A percentile compares a stretch with the other conserved stretches of the same genome.
phyloP scores from a whole-genome alignment of 1,140 invertebrate species.

The Ectropis grisescens region DNA sequence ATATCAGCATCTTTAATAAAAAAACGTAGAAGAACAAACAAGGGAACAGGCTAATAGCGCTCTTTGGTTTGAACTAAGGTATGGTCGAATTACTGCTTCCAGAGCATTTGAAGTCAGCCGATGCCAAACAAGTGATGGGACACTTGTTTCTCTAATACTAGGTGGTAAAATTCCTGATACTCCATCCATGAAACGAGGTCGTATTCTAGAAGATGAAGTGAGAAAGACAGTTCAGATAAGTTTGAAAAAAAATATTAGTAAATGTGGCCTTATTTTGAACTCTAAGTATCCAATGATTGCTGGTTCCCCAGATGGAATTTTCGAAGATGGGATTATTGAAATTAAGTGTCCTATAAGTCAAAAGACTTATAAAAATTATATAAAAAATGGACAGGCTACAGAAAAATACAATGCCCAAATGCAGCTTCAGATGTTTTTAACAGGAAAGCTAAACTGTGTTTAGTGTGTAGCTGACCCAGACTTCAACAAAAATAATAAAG shows the following conservation, averaged over 20 bases:
- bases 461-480: conserved; percentile 31
- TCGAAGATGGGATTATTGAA: conserved; percentile 7
- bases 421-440: conserved; percentile 31
- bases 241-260: conserved; percentile 10
- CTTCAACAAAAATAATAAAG: conserved; percentile 22
- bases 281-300: conserved; percentile 2
- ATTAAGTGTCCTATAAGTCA: conserved; percentile 27
- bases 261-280: conserved; percentile 2
- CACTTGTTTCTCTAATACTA: conserved; percentile 21
- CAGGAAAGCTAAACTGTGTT: conserved; percentile 16
- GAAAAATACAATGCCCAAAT: conserved; percentile 28
- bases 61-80: conserved; percentile 4
- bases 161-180: conserved; percentile 29
- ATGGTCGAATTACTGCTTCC: conserved; percentile 1
- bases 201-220: conserved; percentile 25
- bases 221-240: conserved; percentile 9
- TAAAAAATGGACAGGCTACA: conserved; percentile 14
- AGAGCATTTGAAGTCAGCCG: conserved; percentile 4
- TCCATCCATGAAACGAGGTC: conserved; percentile 26
- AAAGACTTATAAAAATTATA: conserved; percentile 17
- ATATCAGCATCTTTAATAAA: background rate
- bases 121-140: conserved; percentile 14
- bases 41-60: conserved; percentile 1
- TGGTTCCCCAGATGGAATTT: conserved; percentile 7
- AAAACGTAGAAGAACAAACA: conserved; percentile 4